Evolutionary conservation across 2,113 vertebrate genomes (phyloP), one percentile per base, ranked within the genome.

Genomic region (Vidua chalybeata): DNA sequence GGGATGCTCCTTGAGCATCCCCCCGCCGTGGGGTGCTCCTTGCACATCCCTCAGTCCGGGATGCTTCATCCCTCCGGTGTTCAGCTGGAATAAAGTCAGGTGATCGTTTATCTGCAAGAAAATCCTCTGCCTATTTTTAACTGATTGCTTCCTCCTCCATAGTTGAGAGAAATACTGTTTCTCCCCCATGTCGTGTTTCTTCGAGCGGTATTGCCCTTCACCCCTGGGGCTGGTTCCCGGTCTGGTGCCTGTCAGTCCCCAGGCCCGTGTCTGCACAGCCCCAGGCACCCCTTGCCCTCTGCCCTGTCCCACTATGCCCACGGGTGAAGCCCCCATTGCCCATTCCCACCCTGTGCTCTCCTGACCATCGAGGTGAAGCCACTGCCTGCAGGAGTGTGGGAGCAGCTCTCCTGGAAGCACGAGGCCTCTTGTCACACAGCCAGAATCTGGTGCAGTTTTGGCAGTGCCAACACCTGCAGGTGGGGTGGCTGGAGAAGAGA

Each of bases 321-420:
- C 11, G 1, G 17, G 3, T 37, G 43, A 21, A 10, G 41, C 5
- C 43, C 39, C 63, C 41, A 1, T 6, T 13, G 43, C 54, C 46
- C 0, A 0, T 35, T 66, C 35, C 41, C 3, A 0, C 11, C 58
- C n/a, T 10, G 3, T 22, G 17, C 46, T 35, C 1, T 56, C 20
- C 17, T 4, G 7, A 17, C 31, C 0, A 0, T 24, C 0, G 0
- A 23, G 62, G 54, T 2, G 2, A 37, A 79, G 62, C 24, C 0
- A 0, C 56, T 9, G 4, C 8, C 0, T 3, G 55, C 59, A 7
- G 24, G 18, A 8, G 3, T 15, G 62, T 8, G 2, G 26, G 61
- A 61, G 4, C 30, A 14, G 58, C 61, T 30, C 45, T 43, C 33
- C 39, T 16, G 0, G 21, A 31, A 54, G 41, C 58, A 7, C 0